Percentiles rank a stretch among this genome's conserved stretches.
phyloP scores from a whole-genome alignment of 2,888 invertebrate genomes.

The Leptodirus hochenwartii region DNA sequence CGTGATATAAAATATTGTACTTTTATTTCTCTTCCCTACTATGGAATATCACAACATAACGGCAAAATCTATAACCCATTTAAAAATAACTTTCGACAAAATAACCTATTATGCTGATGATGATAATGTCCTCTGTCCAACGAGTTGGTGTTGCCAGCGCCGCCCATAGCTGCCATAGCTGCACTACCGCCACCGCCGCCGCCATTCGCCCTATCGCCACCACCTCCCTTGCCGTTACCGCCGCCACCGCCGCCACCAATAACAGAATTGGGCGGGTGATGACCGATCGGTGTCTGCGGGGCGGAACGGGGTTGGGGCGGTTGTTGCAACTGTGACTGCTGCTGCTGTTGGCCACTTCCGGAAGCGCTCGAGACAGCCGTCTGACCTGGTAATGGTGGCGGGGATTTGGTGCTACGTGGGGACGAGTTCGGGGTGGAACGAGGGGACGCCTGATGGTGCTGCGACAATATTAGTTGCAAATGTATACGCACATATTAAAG shows the following conservation, averaged over 20 bases:
- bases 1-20: too few species aligned
- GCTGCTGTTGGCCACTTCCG: conserved; percentile 2
- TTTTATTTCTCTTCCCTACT: too few species aligned
- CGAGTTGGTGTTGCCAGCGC: conserved; percentile 16
- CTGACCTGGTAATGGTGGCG: conserved; percentile 48
- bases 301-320: conserved; percentile 30
- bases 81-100: too few species aligned
- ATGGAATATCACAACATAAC: too few species aligned
- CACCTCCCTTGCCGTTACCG: conserved; percentile 15
- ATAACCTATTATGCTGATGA: conserved; percentile 13
- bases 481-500: too few species aligned
- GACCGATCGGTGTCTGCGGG: conserved; percentile 35
- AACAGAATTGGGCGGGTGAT: conserved; percentile 19
- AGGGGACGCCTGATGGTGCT: conserved; percentile 74
- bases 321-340: conserved; percentile 11
- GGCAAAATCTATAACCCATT: too few species aligned
- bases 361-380: too few species aligned
- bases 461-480: conserved; percentile 13
- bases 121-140: conserved; percentile 20
- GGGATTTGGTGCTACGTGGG: conserved; percentile 70
- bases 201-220: too few species aligned
- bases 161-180: conserved; percentile 9
- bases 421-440: conserved; percentile 77
- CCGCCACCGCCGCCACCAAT: too few species aligned
- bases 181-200: not conserved